Conservation (phyloP, 2,888 invertebrate genomes). For the Cactoblastis cactorum region DNA sequence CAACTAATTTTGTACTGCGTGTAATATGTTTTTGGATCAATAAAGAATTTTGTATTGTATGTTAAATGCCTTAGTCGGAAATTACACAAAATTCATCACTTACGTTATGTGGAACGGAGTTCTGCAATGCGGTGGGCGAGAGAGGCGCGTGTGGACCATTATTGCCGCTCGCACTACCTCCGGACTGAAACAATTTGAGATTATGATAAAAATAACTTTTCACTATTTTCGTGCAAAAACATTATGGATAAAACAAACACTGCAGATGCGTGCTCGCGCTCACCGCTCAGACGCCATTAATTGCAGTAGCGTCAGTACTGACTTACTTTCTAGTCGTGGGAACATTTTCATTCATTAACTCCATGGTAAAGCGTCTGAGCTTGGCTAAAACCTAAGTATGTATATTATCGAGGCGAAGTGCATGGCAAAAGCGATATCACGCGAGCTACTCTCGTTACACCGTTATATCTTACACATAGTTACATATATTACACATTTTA, state of each 20-base stretch:
- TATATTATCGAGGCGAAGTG: neutral
- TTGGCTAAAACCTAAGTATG: conserved; percentile 1
- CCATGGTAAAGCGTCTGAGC: conserved; percentile 14
- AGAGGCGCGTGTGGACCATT: conserved; percentile 74
- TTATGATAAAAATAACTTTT: conserved; percentile 41
- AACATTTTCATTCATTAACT: conserved; percentile 21
- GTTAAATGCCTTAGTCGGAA: neutral
- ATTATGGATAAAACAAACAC: conserved; percentile 15
- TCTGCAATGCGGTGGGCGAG: conserved; percentile 73
- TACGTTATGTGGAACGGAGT: conserved; percentile 69
- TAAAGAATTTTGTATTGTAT: too few relatives aligned
- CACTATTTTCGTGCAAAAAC: conserved; percentile 28
- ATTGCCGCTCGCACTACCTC: conserved; percentile 66
- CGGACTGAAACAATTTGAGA: conserved; percentile 58
- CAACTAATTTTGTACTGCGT: too few relatives aligned
- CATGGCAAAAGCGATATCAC: conserved; percentile 8
- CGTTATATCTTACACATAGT: neutral
- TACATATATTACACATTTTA: neutral
- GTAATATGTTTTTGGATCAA: too few relatives aligned
- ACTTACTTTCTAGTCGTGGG: conserved; percentile 25
- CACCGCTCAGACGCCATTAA: neutral
- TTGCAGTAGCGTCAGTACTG: conserved; percentile 13
- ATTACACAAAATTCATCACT: conserved; percentile 31
- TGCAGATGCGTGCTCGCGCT: conserved; percentile 6
- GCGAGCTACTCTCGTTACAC: conserved; percentile 3